These are phyloP conservation scores for Chaetura pelagica DNA, from an alignment of 2,113 vertebrate genomes.

Conservation along the genomic window DNA sequence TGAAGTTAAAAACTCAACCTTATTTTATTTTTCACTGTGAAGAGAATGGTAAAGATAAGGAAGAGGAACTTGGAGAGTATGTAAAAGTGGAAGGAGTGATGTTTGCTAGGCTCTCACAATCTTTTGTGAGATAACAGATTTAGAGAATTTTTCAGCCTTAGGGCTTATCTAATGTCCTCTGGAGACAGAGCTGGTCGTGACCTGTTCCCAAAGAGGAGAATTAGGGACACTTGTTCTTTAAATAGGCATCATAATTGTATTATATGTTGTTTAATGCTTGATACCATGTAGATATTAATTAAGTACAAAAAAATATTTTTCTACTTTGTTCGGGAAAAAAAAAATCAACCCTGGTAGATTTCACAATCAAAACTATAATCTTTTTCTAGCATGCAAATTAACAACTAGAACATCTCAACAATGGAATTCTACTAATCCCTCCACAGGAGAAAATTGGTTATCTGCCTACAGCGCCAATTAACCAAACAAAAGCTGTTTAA, in stretches of 20 bases:
- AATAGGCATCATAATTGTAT: background rate
- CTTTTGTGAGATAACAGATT: background rate
- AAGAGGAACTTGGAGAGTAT: background rate
- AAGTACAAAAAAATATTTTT: background rate
- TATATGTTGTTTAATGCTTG: background rate
- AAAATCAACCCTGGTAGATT: background rate
- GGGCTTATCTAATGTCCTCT: background rate
- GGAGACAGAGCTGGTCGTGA: background rate
- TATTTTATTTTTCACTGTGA: background rate
- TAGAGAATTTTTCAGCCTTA: background rate
- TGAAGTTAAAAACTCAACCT: background rate
- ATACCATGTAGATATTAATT: background rate
- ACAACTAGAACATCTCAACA: constrained; percentile 27
- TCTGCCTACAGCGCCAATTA: constrained; percentile 18
- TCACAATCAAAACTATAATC: constrained; percentile 41
- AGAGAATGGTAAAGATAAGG: background rate
- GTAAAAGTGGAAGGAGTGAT: background rate
- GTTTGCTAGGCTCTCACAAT: background rate
- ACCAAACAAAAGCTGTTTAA: constrained; percentile 24
- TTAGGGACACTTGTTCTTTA: constrained; percentile 5
- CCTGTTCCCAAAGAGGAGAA: background rate
- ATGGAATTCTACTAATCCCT: constrained; percentile 16
- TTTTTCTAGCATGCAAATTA: constrained; percentile 27
- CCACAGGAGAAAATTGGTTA: constrained; percentile 19
- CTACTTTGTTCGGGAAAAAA: background rate